Conservation (phyloP, 2,797 vertebrate genomes). For the Protonibea diacanthus region DNA sequence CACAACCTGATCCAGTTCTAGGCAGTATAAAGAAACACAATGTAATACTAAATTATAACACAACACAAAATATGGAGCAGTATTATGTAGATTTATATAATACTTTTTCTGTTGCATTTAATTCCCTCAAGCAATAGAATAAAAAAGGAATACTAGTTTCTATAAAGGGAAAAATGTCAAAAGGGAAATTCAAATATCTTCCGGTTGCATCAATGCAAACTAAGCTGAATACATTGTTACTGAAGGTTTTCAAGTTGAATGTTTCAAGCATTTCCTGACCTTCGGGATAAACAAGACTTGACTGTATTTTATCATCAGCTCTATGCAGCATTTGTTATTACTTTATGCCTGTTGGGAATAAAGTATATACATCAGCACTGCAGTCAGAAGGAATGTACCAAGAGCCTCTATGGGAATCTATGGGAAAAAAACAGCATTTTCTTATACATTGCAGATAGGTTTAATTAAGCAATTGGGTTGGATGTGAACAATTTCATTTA, state of each 20-base stretch:
- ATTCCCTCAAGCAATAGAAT: too few relatives aligned
- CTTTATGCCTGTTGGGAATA: background rate
- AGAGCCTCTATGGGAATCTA: background rate
- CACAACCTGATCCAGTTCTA: background rate
- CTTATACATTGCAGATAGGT: background rate
- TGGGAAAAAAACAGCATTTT: background rate
- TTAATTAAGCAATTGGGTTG: background rate
- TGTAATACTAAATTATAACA: background rate
- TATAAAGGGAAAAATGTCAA: background rate
- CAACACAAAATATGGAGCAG: too few relatives aligned
- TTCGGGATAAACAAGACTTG: background rate
- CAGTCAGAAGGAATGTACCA: background rate
- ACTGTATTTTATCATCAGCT: constrained; percentile 7
- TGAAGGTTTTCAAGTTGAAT: constrained; percentile 6
- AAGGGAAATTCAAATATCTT: constrained; percentile 13
- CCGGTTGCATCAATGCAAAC: constrained; percentile 6
- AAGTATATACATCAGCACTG: background rate
- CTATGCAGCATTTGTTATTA: too few relatives aligned
- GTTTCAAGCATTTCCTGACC: constrained; percentile 5
- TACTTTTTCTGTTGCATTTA: background rate
- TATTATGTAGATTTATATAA: too few relatives aligned
- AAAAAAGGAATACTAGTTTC: background rate
- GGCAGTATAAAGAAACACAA: background rate
- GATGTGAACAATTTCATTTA: background rate
- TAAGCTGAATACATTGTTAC: constrained; percentile 2